Evolutionary conservation across 1,140 invertebrate species (phyloP), one percentile per base, ranked within the genome.

Genomic region (Trichomalopsis sarcophagae): DNA sequence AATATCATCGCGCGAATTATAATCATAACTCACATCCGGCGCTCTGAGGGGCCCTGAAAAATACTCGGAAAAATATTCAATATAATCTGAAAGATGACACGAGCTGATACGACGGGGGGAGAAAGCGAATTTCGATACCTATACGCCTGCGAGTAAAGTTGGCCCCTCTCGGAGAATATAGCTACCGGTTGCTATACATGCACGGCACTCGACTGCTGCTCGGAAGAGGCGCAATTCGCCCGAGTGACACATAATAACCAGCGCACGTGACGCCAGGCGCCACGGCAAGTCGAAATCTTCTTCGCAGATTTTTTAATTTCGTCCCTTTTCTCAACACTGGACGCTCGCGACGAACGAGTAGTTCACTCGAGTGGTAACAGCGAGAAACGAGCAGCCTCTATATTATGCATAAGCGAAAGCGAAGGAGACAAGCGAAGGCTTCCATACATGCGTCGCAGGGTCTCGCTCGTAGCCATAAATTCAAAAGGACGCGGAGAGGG

Each of bases 181-280:
- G 27, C 5, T 44, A 47, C 36, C 10, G 40, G 40, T 44, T 9
- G 6, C 17, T 23, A 76, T 23, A 36, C 7, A 74, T 74, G 40
- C 7, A 50, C 71, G 73, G 36, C 73, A 33, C 73, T 40, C 73
- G 27, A n/a, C 30, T 36, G 27, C 9, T 23, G 40, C 75, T 27
- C 27, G n/a, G 50, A 62, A 84, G 36, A 50, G 68, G 76, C 47
- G 33, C 55, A 30, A 50, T 68, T 69, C 4, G 74, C 33, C 73
- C 74, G 75, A 79, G 82, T 86, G 86, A 87, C 85, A 88, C 81
- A 86, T 88, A 88, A 88, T 88, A 87, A 85, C 68, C 69, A 33
- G 68, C 87, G 84, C 88, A 88, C 85, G 87, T 88, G 88, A 87
- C 87, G 86, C 82, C 44, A 69, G 27, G 80, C 33, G 17, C 23